These are phyloP conservation scores for Callaeas wilsoni DNA, from an alignment of 2,113 vertebrate genomes.

Conservation along the genomic window DNA sequence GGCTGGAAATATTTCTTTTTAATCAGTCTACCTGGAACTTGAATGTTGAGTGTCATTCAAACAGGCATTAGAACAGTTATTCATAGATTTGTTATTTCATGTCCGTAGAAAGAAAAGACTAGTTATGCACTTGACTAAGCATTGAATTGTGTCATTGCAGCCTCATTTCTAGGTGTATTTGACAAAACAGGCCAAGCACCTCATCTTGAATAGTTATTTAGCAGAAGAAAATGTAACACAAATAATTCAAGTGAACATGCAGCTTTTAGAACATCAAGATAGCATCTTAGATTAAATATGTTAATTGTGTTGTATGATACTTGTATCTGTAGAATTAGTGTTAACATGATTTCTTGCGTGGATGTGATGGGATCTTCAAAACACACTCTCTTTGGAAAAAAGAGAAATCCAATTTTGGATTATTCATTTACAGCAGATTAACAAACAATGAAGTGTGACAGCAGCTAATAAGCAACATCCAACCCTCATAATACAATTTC, in stretches of 20 bases:
- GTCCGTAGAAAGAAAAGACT: not conserved
- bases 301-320: not conserved
- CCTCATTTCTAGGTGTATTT: not conserved
- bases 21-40: not conserved
- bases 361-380: not conserved
- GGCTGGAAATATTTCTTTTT: not conserved
- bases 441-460: not conserved
- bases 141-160: not conserved
- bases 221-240: not conserved
- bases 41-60: not conserved
- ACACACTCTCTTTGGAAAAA: not conserved
- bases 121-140: not conserved
- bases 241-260: not conserved
- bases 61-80: not conserved
- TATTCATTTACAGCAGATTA: not conserved
- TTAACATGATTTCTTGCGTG: not conserved
- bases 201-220: not conserved
- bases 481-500: not conserved
- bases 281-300: not conserved
- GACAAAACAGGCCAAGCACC: not conserved
- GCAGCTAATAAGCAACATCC: not conserved
- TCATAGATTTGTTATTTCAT: not conserved
- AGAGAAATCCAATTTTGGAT: not conserved
- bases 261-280: not conserved
- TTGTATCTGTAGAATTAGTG: not conserved